These are phyloP conservation scores for Sepioteuthis lessoniana DNA, from an alignment of 2,888 invertebrate genomes.

Conservation along the genomic window DNA sequence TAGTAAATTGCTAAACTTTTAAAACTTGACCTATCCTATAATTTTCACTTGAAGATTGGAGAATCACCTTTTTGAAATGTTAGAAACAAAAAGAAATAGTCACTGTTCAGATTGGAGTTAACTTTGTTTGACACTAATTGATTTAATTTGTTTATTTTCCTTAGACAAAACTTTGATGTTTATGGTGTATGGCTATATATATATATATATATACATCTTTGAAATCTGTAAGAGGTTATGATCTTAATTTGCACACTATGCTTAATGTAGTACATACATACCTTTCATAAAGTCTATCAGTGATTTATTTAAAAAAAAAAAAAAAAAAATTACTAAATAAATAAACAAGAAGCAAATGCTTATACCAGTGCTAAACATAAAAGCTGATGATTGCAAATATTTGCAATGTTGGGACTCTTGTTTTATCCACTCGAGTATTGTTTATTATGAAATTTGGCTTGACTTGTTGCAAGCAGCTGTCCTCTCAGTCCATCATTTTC, in stretches of 20 bases:
- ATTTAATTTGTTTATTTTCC: background rate
- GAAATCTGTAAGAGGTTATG: no score
- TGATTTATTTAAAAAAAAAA: no score
- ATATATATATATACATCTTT: no score
- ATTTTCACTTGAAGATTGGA: background rate
- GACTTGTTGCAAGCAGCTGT: background rate
- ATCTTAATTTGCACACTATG: no score
- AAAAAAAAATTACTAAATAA: background rate
- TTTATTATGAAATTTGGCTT: constrained; percentile 3
- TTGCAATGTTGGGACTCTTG: background rate
- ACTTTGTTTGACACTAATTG: background rate
- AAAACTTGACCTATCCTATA: background rate
- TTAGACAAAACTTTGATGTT: background rate
- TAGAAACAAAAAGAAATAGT: background rate
- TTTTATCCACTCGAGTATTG: constrained; percentile 14
- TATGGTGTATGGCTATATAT: no score
- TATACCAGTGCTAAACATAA: background rate
- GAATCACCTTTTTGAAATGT: background rate
- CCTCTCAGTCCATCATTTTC: background rate
- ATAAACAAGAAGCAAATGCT: background rate
- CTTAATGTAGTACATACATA: no score
- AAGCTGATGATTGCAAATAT: background rate
- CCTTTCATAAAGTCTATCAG: no score
- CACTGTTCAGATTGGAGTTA: background rate
- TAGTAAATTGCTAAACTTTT: background rate